These are phyloP conservation scores for Leptodactylus fuscus DNA, from an alignment of 2,113 vertebrate species.

Conservation along the genomic window DNA sequence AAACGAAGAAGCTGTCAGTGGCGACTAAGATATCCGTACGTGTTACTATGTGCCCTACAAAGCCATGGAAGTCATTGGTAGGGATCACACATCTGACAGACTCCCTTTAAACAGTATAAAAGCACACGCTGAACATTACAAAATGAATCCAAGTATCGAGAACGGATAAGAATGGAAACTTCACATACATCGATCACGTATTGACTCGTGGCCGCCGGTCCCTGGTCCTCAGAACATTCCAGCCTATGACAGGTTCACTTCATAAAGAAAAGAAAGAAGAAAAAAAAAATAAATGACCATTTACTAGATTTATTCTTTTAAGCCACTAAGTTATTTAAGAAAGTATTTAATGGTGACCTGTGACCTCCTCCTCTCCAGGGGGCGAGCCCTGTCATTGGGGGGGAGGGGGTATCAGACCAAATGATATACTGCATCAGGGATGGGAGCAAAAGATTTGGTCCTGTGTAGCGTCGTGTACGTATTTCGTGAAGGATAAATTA, in stretches of 20 bases:
- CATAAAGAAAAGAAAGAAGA: no score
- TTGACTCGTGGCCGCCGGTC: not conserved
- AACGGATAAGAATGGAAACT: not conserved
- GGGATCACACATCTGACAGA: no score
- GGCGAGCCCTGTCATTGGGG: not conserved
- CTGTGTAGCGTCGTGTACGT: slow-evolving; percentile 21
- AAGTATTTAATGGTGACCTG: not conserved
- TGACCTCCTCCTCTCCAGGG: not conserved
- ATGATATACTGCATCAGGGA: slow-evolving; percentile 53
- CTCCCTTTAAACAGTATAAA: not conserved
- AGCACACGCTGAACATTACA: not conserved
- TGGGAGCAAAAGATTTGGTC: slow-evolving; percentile 18
- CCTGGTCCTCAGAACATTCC: slow-evolving; percentile 3
- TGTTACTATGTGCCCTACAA: no score
- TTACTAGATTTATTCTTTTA: not conserved
- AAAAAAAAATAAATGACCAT: not conserved
- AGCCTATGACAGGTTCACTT: not conserved
- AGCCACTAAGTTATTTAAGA: slow-evolving; percentile 18
- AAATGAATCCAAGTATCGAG: not conserved
- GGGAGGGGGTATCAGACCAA: slow-evolving; percentile 33
- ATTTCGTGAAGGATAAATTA: slow-evolving; percentile 18
- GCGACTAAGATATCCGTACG: no score
- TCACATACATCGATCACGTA: not conserved
- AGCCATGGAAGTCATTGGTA: no score
- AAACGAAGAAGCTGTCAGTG: no score